Evolutionary conservation across 2,888 invertebrate species (phyloP).

Genomic region (Euclidia mi): DNA sequence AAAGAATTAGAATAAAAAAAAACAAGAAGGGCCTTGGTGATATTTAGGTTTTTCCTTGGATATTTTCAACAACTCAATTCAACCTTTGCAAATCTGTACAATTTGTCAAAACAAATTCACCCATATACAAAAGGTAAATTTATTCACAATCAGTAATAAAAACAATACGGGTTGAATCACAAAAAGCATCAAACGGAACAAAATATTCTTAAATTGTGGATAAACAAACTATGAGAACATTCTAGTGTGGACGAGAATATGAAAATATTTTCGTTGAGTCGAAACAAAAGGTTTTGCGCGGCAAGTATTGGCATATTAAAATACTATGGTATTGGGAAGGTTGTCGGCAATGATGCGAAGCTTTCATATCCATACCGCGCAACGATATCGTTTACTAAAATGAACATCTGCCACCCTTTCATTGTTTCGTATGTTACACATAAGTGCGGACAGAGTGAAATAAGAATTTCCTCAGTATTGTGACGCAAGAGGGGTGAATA

Average conservation of each 20-base stretch:
- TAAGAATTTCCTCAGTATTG: conserved; percentile 59
- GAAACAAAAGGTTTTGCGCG: conserved; percentile 69
- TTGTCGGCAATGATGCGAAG: conserved; percentile 72
- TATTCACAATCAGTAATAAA: conserved; percentile 72
- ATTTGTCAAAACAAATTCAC: conserved; percentile 59
- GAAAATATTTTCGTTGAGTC: conserved; percentile 72
- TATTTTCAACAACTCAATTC: no score
- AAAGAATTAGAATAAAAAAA: no score
- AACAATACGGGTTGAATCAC: conserved; percentile 66
- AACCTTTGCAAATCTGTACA: conserved; percentile 43
- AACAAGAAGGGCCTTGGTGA: no score
- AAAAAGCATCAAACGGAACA: conserved; percentile 60
- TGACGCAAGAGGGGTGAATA: conserved; percentile 32
- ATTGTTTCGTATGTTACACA: conserved; percentile 71
- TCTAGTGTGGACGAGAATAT: conserved; percentile 68
- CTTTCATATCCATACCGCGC: conserved; percentile 58
- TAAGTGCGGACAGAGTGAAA: conserved; percentile 64
- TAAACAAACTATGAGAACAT: conserved; percentile 69
- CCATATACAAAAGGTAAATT: conserved; percentile 59
- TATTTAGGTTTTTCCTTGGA: no score
- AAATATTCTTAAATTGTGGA: conserved; percentile 70
- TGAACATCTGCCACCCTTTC: conserved; percentile 74
- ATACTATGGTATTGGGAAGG: conserved; percentile 62
- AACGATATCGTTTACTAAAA: conserved; percentile 75
- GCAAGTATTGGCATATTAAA: no score